Conservation (phyloP, 2,888 invertebrate species). For the Parnassius orleans region DNA sequence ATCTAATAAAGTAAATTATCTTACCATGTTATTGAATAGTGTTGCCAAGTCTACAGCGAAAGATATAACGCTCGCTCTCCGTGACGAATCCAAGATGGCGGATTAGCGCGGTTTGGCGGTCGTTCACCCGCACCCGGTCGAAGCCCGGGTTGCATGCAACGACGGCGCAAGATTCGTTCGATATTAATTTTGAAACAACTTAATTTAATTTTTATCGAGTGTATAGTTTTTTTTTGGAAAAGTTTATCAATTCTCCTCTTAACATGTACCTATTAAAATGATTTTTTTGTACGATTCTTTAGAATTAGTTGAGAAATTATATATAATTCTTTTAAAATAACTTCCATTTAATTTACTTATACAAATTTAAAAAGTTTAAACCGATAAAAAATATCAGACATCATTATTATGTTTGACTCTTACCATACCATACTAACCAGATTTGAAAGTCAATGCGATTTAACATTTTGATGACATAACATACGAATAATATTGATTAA, state of each 20-base stretch:
- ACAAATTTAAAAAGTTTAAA: too few relatives aligned
- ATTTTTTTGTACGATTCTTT: too few relatives aligned
- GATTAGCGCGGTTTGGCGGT: slow-evolving; percentile 76
- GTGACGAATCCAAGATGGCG: slow-evolving; percentile 77
- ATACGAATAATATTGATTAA: slow-evolving; percentile 8
- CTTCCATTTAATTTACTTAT: too few relatives aligned
- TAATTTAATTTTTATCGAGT: slow-evolving; percentile 26
- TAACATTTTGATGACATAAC: too few relatives aligned
- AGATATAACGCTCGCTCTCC: slow-evolving; percentile 71
- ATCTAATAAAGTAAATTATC: slow-evolving; percentile 21
- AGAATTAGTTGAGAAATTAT: too few relatives aligned
- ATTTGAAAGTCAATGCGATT: too few relatives aligned
- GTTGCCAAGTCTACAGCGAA: slow-evolving; percentile 50
- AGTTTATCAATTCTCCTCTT: slow-evolving; percentile 11
- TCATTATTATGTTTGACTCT: too few relatives aligned
- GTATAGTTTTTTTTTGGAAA: slow-evolving; percentile 17
- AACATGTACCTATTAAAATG: not conserved
- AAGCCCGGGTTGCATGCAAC: slow-evolving; percentile 51
- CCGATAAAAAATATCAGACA: too few relatives aligned
- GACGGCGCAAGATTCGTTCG: slow-evolving; percentile 51
- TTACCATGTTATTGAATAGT: slow-evolving; percentile 34
- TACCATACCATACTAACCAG: too few relatives aligned
- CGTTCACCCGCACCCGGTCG: slow-evolving; percentile 67
- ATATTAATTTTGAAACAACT: slow-evolving; percentile 38
- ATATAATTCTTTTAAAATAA: too few relatives aligned